phyloP scores from a whole-genome alignment of 2,888 invertebrate genomes.

The Tridacna crocea region DNA sequence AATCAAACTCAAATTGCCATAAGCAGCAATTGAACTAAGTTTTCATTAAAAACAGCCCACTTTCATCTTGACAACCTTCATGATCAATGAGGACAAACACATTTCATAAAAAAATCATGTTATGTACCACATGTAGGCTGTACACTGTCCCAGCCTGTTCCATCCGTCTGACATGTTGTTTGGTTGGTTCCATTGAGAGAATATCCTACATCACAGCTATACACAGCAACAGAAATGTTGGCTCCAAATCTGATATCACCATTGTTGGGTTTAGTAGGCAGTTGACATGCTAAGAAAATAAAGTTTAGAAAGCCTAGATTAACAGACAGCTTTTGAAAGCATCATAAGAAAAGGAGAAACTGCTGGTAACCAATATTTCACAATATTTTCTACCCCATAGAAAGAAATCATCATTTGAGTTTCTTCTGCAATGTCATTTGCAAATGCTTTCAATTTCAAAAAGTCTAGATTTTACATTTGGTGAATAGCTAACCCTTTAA shows the following conservation, averaged over 20 bases:
- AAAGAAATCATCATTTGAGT: no score
- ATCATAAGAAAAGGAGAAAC: neutral
- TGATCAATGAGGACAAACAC: no score
- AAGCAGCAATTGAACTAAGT: no score
- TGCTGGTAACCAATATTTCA: neutral
- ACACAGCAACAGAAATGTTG: constrained; percentile 22
- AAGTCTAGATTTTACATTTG: no score
- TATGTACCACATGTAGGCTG: constrained; percentile 29
- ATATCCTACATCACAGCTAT: constrained; percentile 45
- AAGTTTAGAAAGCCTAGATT: neutral
- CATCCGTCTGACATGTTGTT: constrained; percentile 26
- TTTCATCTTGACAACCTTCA: no score
- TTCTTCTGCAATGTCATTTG: no score
- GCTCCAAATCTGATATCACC: constrained; percentile 35
- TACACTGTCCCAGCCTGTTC: constrained; percentile 34
- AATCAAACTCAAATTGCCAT: no score
- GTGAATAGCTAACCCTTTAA: no score
- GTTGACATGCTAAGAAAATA: neutral
- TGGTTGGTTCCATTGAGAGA: constrained; percentile 36
- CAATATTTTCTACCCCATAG: neutral
- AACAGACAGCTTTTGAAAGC: no score
- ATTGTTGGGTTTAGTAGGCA: constrained; percentile 29
- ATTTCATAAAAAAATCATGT: neutral
- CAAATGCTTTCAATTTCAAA: no score
- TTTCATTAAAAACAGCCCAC: no score